Percentiles rank a stretch among this genome's conserved stretches.
These are phyloP conservation scores for Myotis brandtii DNA, from an alignment of 2,113 vertebrate genomes.

Conservation along the genomic window DNA sequence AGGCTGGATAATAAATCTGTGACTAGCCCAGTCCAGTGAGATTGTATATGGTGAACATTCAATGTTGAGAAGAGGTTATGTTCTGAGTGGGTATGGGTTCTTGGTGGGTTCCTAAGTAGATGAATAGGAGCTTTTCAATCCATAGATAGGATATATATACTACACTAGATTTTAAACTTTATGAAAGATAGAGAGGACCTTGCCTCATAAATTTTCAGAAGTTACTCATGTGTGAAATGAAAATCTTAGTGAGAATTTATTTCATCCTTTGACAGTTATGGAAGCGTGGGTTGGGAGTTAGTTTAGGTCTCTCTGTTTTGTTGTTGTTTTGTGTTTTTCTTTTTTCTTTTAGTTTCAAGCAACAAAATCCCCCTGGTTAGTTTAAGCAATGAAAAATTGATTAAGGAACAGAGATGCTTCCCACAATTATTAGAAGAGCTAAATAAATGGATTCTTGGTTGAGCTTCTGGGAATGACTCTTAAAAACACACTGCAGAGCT, in stretches of 20 bases:
- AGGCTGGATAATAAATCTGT: not conserved
- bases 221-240: not conserved
- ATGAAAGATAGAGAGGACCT: not conserved
- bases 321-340: not conserved
- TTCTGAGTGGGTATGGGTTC: not conserved
- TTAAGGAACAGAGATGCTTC: not conserved
- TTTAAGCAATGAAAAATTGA: not conserved
- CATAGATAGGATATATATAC: not conserved
- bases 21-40: not conserved
- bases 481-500: not conserved
- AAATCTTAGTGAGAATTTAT: constrained; percentile 18
- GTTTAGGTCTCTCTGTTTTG: too few relatives aligned
- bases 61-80: not conserved
- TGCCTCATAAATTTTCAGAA: constrained; percentile 24
- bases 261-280: not conserved
- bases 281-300: not conserved
- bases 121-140: not conserved
- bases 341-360: not conserved
- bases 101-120: not conserved
- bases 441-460: not conserved
- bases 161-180: not conserved
- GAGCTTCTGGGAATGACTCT: not conserved
- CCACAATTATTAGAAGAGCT: not conserved
- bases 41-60: not conserved
- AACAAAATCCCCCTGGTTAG: not conserved